Evolutionary conservation across 2,797 vertebrate species (phyloP).

Genomic region (Galagoides demidoff): DNA sequence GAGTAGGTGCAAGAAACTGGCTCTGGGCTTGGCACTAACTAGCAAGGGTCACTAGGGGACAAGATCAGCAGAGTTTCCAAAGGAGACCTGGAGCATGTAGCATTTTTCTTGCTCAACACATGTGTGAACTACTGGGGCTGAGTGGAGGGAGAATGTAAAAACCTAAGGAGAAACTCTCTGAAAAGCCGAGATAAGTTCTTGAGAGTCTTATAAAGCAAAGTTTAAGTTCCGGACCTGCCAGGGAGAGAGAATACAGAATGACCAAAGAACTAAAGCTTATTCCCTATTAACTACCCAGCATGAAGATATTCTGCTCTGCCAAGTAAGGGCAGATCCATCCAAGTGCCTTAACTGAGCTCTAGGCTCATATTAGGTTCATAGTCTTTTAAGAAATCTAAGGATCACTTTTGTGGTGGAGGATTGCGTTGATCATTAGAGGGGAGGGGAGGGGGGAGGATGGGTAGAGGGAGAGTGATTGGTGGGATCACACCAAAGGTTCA

Average conservation of each 20-base stretch:
- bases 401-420: neutral
- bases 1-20: neutral
- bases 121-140: neutral
- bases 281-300: neutral
- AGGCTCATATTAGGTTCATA: neutral
- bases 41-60: fast-evolving
- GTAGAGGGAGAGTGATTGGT: too few species aligned
- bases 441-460: too few species aligned
- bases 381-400: neutral
- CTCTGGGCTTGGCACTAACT: neutral
- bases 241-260: neutral
- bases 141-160: neutral
- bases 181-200: neutral
- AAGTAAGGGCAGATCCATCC: neutral
- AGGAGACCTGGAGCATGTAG: neutral
- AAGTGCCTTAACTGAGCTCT: neutral
- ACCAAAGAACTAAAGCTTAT: neutral
- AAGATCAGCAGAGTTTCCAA: neutral
- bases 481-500: too few species aligned
- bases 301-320: neutral
- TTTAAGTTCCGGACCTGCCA: neutral
- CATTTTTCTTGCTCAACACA: neutral
- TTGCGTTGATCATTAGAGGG: too few species aligned
- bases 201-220: neutral
- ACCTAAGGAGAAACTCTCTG: neutral